Evolutionary conservation across 2,888 invertebrate species (phyloP).

Genomic region (Girardia tigrina): DNA sequence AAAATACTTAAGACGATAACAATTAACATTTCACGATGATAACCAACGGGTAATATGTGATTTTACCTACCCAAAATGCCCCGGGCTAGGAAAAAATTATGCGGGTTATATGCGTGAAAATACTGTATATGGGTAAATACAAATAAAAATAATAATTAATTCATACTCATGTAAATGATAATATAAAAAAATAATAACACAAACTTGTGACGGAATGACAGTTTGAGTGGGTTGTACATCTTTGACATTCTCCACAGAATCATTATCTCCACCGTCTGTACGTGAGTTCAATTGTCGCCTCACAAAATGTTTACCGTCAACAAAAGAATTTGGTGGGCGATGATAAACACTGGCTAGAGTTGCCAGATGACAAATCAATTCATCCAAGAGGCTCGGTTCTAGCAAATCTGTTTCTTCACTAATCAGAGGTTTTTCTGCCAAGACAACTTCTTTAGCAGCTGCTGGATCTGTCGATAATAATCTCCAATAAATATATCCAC

Average conservation of each 20-base stretch:
- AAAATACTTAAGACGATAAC: too few relatives aligned
- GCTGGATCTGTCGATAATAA: constrained; percentile 93
- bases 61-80: too few relatives aligned
- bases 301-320: constrained; percentile 35
- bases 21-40: too few relatives aligned
- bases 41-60: too few relatives aligned
- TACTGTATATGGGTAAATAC: too few relatives aligned
- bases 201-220: constrained; percentile 5
- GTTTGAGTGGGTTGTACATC: background rate
- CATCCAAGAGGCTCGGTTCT: constrained; percentile 88
- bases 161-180: background rate
- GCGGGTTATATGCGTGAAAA: too few relatives aligned
- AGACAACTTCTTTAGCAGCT: constrained; percentile 93
- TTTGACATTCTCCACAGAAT: background rate
- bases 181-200: background rate
- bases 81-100: too few relatives aligned
- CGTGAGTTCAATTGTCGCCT: constrained; percentile 27
- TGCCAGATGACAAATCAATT: constrained; percentile 93
- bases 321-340: constrained; percentile 83
- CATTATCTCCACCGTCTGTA: constrained; percentile 19
- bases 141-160: background rate
- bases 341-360: constrained; percentile 95
- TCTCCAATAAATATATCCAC: constrained; percentile 98
- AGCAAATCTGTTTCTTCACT: constrained; percentile 94
- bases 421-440: constrained; percentile 95